A percentile compares a stretch with the other conserved stretches of the same genome.
Conservation (phyloP, 2,113 vertebrate genomes). For the Coptodon bakossiorum region DNA sequence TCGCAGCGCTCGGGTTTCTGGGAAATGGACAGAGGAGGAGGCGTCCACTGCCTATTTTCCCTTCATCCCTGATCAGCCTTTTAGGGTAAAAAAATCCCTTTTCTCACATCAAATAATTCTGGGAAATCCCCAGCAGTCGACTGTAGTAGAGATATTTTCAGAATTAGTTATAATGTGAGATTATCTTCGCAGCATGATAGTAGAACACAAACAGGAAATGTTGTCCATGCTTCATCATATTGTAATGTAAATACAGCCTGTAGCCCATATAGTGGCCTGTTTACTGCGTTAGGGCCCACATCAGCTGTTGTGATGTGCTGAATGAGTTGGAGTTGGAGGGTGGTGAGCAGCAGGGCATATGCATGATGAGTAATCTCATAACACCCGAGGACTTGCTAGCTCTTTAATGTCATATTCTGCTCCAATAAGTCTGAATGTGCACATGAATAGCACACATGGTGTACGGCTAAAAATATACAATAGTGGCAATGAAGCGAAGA, state of each 20-base stretch:
- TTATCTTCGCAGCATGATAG: not conserved
- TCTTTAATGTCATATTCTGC: slow-evolving; percentile 8
- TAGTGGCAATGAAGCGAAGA: not conserved
- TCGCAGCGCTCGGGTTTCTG: slow-evolving; percentile 84
- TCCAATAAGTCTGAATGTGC: slow-evolving; percentile 36
- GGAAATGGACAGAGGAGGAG: slow-evolving; percentile 90
- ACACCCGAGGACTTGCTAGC: slow-evolving; percentile 10
- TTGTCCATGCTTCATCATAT: not conserved
- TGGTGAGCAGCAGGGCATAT: not conserved
- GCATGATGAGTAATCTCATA: slow-evolving; percentile 16
- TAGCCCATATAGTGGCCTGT: not conserved
- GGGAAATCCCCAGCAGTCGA: not conserved
- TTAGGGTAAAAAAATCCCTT: slow-evolving; percentile 78
- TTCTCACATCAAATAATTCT: not conserved
- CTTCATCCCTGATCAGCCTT: slow-evolving; percentile 97
- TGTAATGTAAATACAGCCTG: not conserved
- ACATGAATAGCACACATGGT: not conserved
- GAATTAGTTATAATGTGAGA: not conserved
- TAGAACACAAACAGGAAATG: slow-evolving; percentile 1
- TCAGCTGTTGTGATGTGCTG: slow-evolving; percentile 21
- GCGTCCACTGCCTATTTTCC: slow-evolving; percentile 89
- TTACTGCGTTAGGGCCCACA: not conserved
- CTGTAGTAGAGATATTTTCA: not conserved
- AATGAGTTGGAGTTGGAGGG: not conserved
- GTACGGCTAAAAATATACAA: not conserved